These are phyloP conservation scores for Platyura marginata DNA, from an alignment of 1,140 invertebrate genomes.

Conservation along the genomic window DNA sequence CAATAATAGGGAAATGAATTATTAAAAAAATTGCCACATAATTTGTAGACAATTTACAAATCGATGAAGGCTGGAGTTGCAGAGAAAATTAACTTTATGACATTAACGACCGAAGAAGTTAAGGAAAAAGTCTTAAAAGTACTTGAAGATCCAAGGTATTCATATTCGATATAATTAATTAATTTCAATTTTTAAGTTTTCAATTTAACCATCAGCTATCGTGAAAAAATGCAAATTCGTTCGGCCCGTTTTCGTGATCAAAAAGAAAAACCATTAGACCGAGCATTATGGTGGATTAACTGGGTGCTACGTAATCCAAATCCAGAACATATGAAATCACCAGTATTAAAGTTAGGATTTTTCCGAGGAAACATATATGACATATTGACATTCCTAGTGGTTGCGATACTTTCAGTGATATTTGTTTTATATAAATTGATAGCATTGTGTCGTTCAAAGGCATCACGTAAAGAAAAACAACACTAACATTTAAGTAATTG, in stretches of 20 bases:
- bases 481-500: too few species aligned
- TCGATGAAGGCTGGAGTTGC: constrained; percentile 5
- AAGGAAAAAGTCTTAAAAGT: constrained; percentile 6
- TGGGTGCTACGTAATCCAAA: constrained; percentile 28
- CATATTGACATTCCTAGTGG: background rate
- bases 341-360: background rate
- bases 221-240: constrained; percentile 16
- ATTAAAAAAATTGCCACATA: too few species aligned
- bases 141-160: constrained; percentile 3
- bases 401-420: too few species aligned
- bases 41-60: constrained; percentile 8
- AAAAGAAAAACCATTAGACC: constrained; percentile 20
- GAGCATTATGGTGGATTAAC: constrained; percentile 26
- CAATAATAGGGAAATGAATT: background rate
- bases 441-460: too few species aligned
- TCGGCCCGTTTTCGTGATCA: constrained; percentile 28
- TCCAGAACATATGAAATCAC: constrained; percentile 16
- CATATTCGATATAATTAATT: too few species aligned
- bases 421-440: too few species aligned
- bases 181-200: too few species aligned
- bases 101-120: constrained; percentile 8
- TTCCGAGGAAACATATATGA: background rate
- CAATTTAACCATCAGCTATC: too few species aligned
- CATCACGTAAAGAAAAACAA: too few species aligned
- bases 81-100: constrained; percentile 8